Evolutionary conservation across 2,113 vertebrate species (phyloP).

Genomic region (Pterophyllum scalare): DNA sequence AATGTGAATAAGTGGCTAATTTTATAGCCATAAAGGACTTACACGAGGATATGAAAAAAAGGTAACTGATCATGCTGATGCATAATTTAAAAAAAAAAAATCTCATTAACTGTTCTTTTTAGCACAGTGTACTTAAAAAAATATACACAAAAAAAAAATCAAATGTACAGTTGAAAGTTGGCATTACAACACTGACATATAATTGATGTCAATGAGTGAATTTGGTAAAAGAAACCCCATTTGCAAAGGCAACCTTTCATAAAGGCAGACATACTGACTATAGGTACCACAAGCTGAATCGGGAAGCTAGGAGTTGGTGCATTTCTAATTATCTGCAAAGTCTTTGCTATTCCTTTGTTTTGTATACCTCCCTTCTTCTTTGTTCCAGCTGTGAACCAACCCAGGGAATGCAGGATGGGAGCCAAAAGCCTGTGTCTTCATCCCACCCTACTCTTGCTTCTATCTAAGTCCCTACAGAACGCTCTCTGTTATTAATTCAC

Average conservation of each 20-base stretch:
- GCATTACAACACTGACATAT: neutral
- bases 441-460: slow-evolving; percentile 19
- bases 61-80: neutral
- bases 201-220: neutral
- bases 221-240: neutral
- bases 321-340: neutral
- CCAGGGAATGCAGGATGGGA: slow-evolving; percentile 5
- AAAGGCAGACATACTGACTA: neutral
- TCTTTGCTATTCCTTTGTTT: neutral
- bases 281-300: neutral
- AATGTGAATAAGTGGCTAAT: neutral
- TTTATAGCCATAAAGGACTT: neutral
- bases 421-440: slow-evolving; percentile 39
- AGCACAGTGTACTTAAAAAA: neutral
- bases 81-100: neutral
- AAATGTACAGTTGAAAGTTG: neutral
- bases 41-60: neutral
- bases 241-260: neutral
- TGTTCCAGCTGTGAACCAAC: slow-evolving; percentile 23
- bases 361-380: neutral
- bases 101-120: too few relatives aligned
- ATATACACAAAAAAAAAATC: neutral
- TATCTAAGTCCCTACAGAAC: slow-evolving; percentile 24
- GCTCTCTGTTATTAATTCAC: slow-evolving; percentile 41
- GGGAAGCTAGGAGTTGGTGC: neutral